phyloP scores from a whole-genome alignment of 1,140 invertebrate species.

The Fopius arisanus region DNA sequence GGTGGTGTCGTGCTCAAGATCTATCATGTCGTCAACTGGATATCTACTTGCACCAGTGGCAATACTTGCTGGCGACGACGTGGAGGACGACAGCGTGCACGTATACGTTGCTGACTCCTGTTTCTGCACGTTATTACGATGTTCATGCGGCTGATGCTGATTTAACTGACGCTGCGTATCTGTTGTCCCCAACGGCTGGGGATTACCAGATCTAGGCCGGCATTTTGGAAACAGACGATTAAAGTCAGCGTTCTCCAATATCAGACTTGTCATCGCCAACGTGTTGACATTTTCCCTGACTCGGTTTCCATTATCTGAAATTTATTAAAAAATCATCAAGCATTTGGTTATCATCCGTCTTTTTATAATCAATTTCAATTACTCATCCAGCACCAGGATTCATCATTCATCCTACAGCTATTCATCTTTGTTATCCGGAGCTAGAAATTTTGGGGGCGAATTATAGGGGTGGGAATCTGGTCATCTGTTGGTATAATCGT shows the following conservation, averaged over 20 bases:
- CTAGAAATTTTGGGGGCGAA: background rate
- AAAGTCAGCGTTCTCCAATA: slow-evolving; percentile 64
- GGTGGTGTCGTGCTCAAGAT: slow-evolving; percentile 61
- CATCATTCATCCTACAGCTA: background rate
- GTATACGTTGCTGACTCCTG: slow-evolving; percentile 38
- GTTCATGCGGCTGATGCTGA: slow-evolving; percentile 58
- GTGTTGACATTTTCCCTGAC: slow-evolving; percentile 46
- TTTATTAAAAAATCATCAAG: background rate
- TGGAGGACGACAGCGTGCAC: slow-evolving; percentile 40
- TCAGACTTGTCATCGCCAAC: slow-evolving; percentile 65
- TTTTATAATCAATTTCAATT: too few relatives aligned
- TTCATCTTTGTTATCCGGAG: background rate
- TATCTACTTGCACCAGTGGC: slow-evolving; percentile 44
- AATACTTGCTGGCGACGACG: slow-evolving; percentile 44
- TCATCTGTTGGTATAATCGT: slow-evolving; percentile 18
- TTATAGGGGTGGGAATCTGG: slow-evolving; percentile 19
- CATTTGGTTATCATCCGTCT: too few relatives aligned
- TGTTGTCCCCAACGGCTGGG: slow-evolving; percentile 49
- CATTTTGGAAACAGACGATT: slow-evolving; percentile 65
- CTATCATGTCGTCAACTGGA: slow-evolving; percentile 60
- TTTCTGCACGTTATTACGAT: slow-evolving; percentile 44
- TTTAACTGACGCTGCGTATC: slow-evolving; percentile 33
- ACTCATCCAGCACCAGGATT: too few relatives aligned
- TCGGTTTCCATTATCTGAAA: slow-evolving; percentile 49
- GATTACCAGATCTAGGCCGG: slow-evolving; percentile 62